These are phyloP conservation scores for Cheiracanthium punctorium DNA, from an alignment of 2,888 invertebrate genomes.

Conservation along the genomic window DNA sequence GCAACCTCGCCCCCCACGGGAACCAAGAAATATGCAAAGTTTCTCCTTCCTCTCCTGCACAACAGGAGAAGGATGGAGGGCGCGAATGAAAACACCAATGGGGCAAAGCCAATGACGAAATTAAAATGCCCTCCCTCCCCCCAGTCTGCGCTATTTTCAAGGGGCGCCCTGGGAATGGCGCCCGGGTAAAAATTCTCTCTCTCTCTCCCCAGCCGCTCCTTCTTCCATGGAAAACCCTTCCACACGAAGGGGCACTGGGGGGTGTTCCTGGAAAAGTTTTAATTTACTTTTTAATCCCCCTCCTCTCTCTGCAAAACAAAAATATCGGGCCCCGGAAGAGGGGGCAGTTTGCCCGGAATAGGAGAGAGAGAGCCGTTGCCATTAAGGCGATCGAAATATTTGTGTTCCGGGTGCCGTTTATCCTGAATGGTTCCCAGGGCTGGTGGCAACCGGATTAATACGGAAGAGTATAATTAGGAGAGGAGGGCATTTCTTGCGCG, in stretches of 20 bases:
- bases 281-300: constrained; percentile 69
- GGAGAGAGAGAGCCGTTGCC: constrained; percentile 57
- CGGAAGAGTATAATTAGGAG: too few species aligned
- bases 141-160: too few species aligned
- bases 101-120: constrained; percentile 56
- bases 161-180: constrained; percentile 45
- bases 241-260: not conserved
- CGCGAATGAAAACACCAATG: constrained; percentile 45
- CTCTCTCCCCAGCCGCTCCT: constrained; percentile 56
- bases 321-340: constrained; percentile 50
- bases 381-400: constrained; percentile 67
- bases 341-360: constrained; percentile 26
- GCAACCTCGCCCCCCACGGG: too few species aligned
- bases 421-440: constrained; percentile 7
- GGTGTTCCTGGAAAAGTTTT: constrained; percentile 39
- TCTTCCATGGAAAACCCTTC: constrained; percentile 42
- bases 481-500: too few species aligned
- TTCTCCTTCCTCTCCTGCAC: not conserved
- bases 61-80: constrained; percentile 18
- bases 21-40: constrained; percentile 68
- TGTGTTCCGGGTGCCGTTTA: constrained; percentile 67
- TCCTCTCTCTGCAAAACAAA: constrained; percentile 12
- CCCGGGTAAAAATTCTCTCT: constrained; percentile 49
- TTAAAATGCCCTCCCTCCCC: constrained; percentile 49
- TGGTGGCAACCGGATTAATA: too few species aligned